Conservation (phyloP, 2,797 vertebrate species). For the Cossypha niveicapilla region DNA sequence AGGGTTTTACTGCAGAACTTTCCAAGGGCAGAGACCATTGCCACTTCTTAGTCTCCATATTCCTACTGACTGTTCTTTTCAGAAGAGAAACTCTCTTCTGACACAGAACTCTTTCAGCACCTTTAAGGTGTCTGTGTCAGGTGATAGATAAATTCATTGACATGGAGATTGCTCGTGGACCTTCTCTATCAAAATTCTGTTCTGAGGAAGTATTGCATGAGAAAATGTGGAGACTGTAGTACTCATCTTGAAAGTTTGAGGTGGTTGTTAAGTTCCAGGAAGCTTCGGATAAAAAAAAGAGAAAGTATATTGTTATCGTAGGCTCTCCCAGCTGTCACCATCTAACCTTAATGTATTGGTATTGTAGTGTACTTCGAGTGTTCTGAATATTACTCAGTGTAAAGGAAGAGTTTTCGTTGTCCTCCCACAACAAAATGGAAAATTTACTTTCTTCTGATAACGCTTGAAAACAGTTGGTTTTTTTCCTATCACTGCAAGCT, state of each 20-base stretch:
- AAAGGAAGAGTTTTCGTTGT: background rate
- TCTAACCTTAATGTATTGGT: background rate
- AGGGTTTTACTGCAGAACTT: background rate
- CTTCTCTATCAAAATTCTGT: background rate
- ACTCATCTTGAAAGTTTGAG: background rate
- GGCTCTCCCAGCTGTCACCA: background rate
- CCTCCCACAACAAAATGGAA: background rate
- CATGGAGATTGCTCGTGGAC: background rate
- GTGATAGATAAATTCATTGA: background rate
- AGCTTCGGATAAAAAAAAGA: background rate
- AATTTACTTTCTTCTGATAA: background rate
- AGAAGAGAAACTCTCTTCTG: background rate
- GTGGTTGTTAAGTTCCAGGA: background rate
- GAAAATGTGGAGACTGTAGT: background rate
- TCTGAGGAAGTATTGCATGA: background rate
- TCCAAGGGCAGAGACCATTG: background rate
- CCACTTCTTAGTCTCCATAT: background rate
- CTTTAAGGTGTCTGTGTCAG: background rate
- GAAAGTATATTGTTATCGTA: background rate
- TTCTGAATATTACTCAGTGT: background rate
- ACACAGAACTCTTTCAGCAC: background rate
- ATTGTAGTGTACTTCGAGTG: background rate
- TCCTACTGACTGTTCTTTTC: background rate
- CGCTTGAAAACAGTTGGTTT: background rate
- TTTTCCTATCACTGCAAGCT: background rate